Evolutionary conservation across 53 echinoderm and acorn worm genomes (phyloP), one percentile per base, ranked within the genome.

Genomic region (Glandiceps talaboti): DNA sequence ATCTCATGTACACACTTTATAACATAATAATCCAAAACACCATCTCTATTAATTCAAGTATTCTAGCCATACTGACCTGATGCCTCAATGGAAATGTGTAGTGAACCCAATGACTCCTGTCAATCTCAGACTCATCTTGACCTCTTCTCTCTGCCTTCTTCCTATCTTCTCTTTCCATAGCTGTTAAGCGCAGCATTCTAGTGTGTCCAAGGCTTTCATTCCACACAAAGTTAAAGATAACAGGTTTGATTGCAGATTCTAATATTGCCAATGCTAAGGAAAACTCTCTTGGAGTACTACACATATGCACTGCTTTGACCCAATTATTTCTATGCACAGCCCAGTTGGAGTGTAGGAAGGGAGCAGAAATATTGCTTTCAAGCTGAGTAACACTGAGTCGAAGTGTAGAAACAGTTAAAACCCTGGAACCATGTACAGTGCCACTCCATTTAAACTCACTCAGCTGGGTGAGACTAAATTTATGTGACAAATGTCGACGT

Each of bases 261-360:
- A 99, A 86, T 73, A 99, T 94, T 28, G 99, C 93, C 73, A 99
- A 83, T 28, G 99, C 99, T 33, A 99, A 83, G 32, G 93, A 89
- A 88, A 99, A 99, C 75, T 89, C 64, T 20, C 64, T 45, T 20
- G 64, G 64, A 45, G 93, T 99, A 87, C 89, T 90, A 85, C 99
- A 99, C 91, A 99, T 94, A 83, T 94, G 93, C 27, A 99, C 92
- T 26, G 99, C 99, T 77, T 99, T 99, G 81, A 99, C 87, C 99
- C 99, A 99, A 86, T 99, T 99, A 86, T 86, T 91, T 0, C 93
- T 84, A 73, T 99, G 99, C 28, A 89, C 87, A 0, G 89, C 87
- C 99, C 99, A 99, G 85, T 99, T 99, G 79, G 91, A 86, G 86
- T 99, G 99, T 91, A 99, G 91, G 83, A 99, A 89, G n/a, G 93